Percentiles rank a stretch among this genome's conserved stretches.
phyloP scores from a whole-genome alignment of 2,113 vertebrate genomes.

The Spea bombifrons region DNA sequence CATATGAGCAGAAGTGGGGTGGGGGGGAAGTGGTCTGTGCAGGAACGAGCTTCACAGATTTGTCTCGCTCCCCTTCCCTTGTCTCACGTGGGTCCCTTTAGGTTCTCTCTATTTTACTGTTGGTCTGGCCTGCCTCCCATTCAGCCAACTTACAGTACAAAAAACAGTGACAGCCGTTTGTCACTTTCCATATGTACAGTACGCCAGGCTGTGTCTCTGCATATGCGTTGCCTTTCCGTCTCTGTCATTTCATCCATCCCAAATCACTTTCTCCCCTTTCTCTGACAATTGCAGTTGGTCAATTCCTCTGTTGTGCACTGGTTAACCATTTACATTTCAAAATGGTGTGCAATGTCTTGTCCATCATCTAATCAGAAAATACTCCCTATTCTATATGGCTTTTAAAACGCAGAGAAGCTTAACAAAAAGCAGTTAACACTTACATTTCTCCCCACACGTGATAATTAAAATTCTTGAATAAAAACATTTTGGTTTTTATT shows the following conservation, averaged over 20 bases:
- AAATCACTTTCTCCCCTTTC: neutral
- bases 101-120: conserved; percentile 1
- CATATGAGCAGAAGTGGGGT: conserved; percentile 43
- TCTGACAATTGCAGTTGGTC: neutral
- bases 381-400: no score
- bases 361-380: no score
- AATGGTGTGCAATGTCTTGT: neutral
- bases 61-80: conserved; percentile 25
- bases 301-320: neutral
- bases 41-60: conserved; percentile 17
- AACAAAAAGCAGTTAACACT: no score
- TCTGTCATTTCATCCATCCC: neutral
- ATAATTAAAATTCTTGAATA: no score
- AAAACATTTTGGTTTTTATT: no score
- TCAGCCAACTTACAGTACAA: neutral
- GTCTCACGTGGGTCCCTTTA: conserved; percentile 3
- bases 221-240: neutral
- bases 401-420: no score
- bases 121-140: neutral
- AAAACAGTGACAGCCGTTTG: neutral
- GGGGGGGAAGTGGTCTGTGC: conserved; percentile 25
- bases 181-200: neutral
- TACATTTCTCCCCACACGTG: no score
- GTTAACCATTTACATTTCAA: neutral
- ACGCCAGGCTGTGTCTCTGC: neutral